Evolutionary conservation across 2,797 vertebrate species (phyloP), one percentile per base, ranked within the genome.

Genomic region (Adrianichthys oophorus): DNA sequence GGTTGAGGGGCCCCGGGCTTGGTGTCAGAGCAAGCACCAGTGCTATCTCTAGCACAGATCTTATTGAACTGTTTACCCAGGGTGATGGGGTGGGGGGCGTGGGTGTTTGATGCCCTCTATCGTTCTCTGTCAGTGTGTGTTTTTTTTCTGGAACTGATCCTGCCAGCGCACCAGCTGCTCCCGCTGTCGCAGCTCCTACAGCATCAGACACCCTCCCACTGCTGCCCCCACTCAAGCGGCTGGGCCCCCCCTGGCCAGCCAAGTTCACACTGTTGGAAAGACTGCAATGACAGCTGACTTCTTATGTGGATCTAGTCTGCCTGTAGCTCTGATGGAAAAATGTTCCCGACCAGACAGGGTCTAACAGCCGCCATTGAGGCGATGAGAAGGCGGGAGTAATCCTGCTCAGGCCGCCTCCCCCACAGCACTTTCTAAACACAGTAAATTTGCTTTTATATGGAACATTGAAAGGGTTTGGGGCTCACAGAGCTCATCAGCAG

Each of bases 31-130:
- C 15, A 41, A 68, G 65, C 74, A 65, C 78, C 60, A 26, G 42
- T 65, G 48, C 72, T 68, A 70, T 77, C 68, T 67, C 70, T 82
- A 79, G 76, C 72, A 71, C 56, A 29, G 47, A 19, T 80, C 62
- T 65, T 76, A 78, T 77, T 82, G 81, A 76, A 76, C 64, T 78
- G 76, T 82, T 72, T 78, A 78, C 60, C 74, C 73, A 51, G 44
- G 60, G 68, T 59, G 54, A 23, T 18, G 48, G 51, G 37, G 45
- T 52, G 37, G 67, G 56, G 41, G 50, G 63, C 57, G 68, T 83
- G 79, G 71, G 75, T 41, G 64, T 81, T 79, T 85, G 79, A 84
- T 80, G 77, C 70, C 79, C 79, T 85, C 75, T 74, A 79, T 85
- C 79, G 81, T 82, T 76, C 23, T 72, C 70, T 82, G 76, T 82